These are phyloP conservation scores for Musca vetustissima DNA, from an alignment of 1,140 invertebrate genomes.

Conservation along the genomic window DNA sequence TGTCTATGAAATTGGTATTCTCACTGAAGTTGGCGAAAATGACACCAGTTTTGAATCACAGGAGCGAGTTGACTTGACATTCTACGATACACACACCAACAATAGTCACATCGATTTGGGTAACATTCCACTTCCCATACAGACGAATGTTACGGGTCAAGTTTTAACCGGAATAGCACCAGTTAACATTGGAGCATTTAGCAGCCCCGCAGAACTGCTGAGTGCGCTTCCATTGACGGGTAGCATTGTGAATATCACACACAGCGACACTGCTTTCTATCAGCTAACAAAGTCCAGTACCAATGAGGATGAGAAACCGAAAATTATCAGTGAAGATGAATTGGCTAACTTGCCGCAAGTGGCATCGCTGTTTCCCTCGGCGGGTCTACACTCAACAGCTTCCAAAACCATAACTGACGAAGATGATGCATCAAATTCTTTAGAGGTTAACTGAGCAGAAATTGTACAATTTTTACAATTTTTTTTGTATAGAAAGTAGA, in stretches of 20 bases:
- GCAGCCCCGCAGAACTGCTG: slow-evolving; percentile 49
- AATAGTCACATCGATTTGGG: slow-evolving; percentile 57
- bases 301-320: slow-evolving; percentile 41
- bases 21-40: slow-evolving; percentile 59
- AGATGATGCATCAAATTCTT: background rate
- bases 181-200: slow-evolving; percentile 56
- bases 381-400: background rate
- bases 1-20: slow-evolving; percentile 63
- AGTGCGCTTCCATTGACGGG: slow-evolving; percentile 50
- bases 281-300: slow-evolving; percentile 46
- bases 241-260: slow-evolving; percentile 55
- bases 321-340: slow-evolving; percentile 38
- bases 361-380: slow-evolving; percentile 39
- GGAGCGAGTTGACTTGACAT: slow-evolving; percentile 60
- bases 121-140: slow-evolving; percentile 59
- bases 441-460: background rate
- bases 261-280: slow-evolving; percentile 53
- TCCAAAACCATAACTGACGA: background rate
- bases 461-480: too few species aligned
- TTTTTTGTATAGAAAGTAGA: background rate
- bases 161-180: slow-evolving; percentile 59
- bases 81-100: slow-evolving; percentile 59
- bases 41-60: slow-evolving; percentile 56
- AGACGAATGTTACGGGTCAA: slow-evolving; percentile 59
- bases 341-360: slow-evolving; percentile 43